Evolutionary conservation across 64 coral and sea anemone species (phyloP).

Genomic region (Montipora sp.): DNA sequence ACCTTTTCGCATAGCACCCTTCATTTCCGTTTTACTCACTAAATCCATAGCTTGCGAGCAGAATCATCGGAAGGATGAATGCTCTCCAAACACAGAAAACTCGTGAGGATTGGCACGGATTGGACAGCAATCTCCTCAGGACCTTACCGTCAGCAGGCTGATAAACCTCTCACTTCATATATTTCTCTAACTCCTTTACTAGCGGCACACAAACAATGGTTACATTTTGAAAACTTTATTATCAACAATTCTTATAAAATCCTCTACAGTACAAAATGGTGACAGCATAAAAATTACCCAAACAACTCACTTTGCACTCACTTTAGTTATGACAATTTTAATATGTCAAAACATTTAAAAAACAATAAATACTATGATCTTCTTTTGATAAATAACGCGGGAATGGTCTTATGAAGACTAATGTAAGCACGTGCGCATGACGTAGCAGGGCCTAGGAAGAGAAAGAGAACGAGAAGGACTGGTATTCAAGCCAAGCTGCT

Average conservation of each 20-base stretch:
- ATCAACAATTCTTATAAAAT: conserved; percentile 91
- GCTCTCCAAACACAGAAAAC: too few relatives aligned
- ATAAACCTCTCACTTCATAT: too few relatives aligned
- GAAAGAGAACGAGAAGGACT: not conserved
- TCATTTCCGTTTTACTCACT: too few relatives aligned
- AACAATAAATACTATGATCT: conserved; percentile 65
- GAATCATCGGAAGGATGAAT: too few relatives aligned
- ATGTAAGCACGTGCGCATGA: not conserved
- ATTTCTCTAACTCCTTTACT: too few relatives aligned
- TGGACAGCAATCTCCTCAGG: too few relatives aligned
- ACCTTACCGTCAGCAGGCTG: too few relatives aligned
- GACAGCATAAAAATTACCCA: conserved; percentile 71
- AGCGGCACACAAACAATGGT: too few relatives aligned
- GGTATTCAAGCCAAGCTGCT: not conserved
- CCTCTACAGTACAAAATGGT: conserved; percentile 91
- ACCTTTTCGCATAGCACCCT: too few relatives aligned
- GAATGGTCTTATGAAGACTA: conserved; percentile 41
- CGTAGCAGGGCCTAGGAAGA: too few relatives aligned
- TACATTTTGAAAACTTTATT: conserved; percentile 82
- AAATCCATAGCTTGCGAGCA: too few relatives aligned
- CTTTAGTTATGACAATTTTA: conserved; percentile 46
- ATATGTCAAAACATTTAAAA: conserved; percentile 71
- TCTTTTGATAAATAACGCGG: conserved; percentile 29
- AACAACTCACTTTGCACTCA: conserved; percentile 66
- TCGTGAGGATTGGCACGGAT: too few relatives aligned